Percentiles rank a stretch among this genome's conserved stretches.
Conservation (phyloP, 2,113 vertebrate species). For the Phalacrocorax aristotelis region DNA sequence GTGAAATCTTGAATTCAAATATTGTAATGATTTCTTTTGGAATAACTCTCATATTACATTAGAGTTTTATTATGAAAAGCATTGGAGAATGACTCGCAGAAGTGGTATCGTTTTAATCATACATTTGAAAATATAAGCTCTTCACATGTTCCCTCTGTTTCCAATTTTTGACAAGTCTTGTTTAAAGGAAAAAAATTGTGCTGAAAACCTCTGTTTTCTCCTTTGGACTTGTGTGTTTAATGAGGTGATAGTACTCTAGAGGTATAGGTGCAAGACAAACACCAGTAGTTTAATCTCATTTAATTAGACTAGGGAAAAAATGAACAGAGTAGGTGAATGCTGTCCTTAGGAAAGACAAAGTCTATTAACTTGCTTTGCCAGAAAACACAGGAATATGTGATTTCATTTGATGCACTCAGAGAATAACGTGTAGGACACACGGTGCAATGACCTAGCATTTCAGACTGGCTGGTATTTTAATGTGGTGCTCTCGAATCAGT, state of each 20-base stretch:
- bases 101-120: neutral
- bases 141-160: neutral
- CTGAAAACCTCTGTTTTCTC: neutral
- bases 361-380: neutral
- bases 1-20: neutral
- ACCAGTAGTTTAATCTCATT: neutral
- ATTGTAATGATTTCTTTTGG: neutral
- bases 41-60: neutral
- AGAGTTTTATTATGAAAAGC: neutral
- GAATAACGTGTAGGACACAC: accelerated
- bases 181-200: neutral
- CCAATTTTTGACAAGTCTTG: neutral
- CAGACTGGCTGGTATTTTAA: neutral
- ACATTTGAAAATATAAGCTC: neutral
- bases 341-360: neutral
- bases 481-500: neutral
- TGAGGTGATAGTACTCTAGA: neutral
- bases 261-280: neutral
- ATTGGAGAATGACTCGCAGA: neutral
- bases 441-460: neutral
- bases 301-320: neutral
- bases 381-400: neutral
- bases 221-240: neutral
- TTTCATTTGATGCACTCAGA: neutral
- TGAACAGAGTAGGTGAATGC: neutral